phyloP scores from a whole-genome alignment of 2,797 vertebrate species.

The Xerus rutilus region DNA sequence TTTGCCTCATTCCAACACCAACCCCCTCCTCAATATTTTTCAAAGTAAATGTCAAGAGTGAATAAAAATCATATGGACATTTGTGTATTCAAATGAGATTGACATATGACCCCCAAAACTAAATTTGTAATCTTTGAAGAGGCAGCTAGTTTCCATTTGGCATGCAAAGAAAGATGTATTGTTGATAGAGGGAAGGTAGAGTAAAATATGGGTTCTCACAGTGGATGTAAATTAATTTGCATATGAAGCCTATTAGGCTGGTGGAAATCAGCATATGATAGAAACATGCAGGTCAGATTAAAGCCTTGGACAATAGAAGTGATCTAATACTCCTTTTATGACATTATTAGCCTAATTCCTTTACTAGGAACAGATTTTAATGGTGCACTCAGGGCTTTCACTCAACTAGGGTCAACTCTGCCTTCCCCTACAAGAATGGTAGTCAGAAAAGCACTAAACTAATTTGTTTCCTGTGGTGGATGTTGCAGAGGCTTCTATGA shows the following conservation, averaged over 20 bases:
- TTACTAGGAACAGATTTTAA: background rate
- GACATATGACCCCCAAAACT: background rate
- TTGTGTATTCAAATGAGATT: background rate
- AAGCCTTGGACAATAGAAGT: background rate
- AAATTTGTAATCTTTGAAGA: background rate
- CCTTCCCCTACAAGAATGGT: background rate
- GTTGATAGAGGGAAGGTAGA: background rate
- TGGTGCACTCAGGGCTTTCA: background rate
- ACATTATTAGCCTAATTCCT: background rate
- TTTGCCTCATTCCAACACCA: background rate
- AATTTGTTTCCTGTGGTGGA: background rate
- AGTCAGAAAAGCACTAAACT: background rate
- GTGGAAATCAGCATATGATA: background rate
- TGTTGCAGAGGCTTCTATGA: background rate
- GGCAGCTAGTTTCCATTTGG: background rate
- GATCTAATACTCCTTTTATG: background rate
- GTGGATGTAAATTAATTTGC: constrained; percentile 26
- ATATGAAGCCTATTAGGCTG: background rate
- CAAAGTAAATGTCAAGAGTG: background rate
- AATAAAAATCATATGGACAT: background rate
- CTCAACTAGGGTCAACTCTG: background rate
- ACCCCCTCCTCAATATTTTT: background rate
- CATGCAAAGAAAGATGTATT: background rate
- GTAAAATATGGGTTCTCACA: background rate
- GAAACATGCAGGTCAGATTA: background rate